These are phyloP conservation scores for Amia ocellicauda DNA, from an alignment of 2,113 vertebrate genomes.

Conservation along the genomic window DNA sequence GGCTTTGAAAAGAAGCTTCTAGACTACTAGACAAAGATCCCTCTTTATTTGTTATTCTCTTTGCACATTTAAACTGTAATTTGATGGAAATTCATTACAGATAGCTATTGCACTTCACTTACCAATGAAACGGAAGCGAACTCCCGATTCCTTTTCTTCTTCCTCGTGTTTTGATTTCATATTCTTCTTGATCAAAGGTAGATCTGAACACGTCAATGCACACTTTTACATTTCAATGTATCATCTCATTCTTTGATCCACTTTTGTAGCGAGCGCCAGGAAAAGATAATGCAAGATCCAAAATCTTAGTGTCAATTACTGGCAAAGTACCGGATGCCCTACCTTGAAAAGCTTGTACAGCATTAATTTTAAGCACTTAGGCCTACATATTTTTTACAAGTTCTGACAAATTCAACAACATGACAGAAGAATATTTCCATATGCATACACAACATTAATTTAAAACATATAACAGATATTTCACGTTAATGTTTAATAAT, in stretches of 20 bases:
- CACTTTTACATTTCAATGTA: not conserved
- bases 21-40: no score
- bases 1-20: no score
- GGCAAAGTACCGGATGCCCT: not conserved
- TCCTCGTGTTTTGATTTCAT: conserved; percentile 2
- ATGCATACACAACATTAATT: no score
- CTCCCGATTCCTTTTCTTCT: conserved; percentile 7
- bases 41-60: no score
- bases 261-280: not conserved
- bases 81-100: not conserved
- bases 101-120: not conserved
- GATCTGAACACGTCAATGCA: not conserved
- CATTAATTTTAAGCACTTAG: no score
- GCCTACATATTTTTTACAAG: no score
- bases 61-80: not conserved
- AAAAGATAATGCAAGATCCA: not conserved
- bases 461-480: no score
- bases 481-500: no score
- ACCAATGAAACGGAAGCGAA: not conserved
- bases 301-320: not conserved
- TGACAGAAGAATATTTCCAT: no score
- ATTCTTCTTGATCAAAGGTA: conserved; percentile 6
- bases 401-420: no score
- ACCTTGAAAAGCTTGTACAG: no score
- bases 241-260: conserved; percentile 3